A percentile compares a stretch with the other conserved stretches of the same genome.
Conservation (phyloP, 1,140 invertebrate genomes). For the Maniola jurtina region DNA sequence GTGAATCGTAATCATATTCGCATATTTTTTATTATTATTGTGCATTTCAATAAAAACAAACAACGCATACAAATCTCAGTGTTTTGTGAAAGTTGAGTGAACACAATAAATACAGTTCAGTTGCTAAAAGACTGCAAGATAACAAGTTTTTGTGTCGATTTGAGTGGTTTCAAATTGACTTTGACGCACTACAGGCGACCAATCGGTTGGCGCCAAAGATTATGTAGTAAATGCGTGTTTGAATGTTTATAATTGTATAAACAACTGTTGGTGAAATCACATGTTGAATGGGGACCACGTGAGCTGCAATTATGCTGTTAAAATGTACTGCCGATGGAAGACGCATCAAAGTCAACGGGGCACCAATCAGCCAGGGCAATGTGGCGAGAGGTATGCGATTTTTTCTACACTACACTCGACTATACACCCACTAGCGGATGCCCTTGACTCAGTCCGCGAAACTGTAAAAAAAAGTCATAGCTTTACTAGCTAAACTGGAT, state of each 20-base stretch:
- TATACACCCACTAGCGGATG: neutral
- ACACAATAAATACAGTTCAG: conserved; percentile 40
- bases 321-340: conserved; percentile 75
- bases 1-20: conserved; percentile 26
- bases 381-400: conserved; percentile 65
- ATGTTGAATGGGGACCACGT: conserved; percentile 63
- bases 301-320: conserved; percentile 69
- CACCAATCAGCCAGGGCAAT: conserved; percentile 60
- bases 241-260: conserved; percentile 54
- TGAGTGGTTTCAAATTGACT: conserved; percentile 70
- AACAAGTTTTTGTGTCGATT: conserved; percentile 65
- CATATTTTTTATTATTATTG: conserved; percentile 26
- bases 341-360: conserved; percentile 72
- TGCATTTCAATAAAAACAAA: conserved; percentile 22
- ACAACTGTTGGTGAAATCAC: conserved; percentile 44
- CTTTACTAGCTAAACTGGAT: no score
- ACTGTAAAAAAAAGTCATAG: neutral
- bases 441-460: neutral
- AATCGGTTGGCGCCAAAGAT: conserved; percentile 64
- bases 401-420: neutral
- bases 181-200: conserved; percentile 66
- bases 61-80: conserved; percentile 26
- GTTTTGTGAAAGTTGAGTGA: conserved; percentile 50
- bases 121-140: conserved; percentile 49
- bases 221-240: conserved; percentile 59